These are phyloP conservation scores for Nymphicus hollandicus DNA, from an alignment of 2,113 vertebrate genomes.

Conservation along the genomic window DNA sequence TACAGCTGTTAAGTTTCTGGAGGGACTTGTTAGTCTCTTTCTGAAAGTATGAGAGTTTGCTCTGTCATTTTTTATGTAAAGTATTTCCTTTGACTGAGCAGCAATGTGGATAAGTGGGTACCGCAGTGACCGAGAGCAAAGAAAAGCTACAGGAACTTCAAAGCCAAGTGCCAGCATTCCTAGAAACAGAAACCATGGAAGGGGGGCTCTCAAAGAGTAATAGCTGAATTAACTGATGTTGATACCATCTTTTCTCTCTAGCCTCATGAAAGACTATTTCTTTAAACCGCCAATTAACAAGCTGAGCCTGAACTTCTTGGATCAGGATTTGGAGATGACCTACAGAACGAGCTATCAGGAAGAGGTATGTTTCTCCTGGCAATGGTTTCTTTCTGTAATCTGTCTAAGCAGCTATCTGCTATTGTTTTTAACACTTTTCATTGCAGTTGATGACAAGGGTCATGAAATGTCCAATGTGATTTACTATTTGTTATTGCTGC, in stretches of 20 bases:
- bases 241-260: constrained; percentile 53
- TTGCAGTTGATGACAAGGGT: neutral
- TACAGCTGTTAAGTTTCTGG: neutral
- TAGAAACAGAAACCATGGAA: neutral
- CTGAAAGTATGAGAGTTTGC: neutral
- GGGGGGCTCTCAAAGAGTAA: neutral
- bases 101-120: neutral
- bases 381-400: neutral
- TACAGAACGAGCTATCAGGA: constrained; percentile 93
- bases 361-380: constrained; percentile 77
- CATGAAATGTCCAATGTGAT: neutral
- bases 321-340: constrained; percentile 84
- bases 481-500: neutral
- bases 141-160: neutral
- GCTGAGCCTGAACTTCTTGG: constrained; percentile 94
- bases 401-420: neutral
- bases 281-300: constrained; percentile 98
- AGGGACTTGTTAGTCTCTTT: neutral
- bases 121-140: neutral
- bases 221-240: neutral
- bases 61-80: neutral
- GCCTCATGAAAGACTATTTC: constrained; percentile 99
- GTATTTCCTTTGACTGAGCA: neutral
- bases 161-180: neutral
- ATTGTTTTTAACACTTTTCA: neutral